Base-by-base conservation (phyloP, 2,797 vertebrate species). In the Falco berigora region DNA sequence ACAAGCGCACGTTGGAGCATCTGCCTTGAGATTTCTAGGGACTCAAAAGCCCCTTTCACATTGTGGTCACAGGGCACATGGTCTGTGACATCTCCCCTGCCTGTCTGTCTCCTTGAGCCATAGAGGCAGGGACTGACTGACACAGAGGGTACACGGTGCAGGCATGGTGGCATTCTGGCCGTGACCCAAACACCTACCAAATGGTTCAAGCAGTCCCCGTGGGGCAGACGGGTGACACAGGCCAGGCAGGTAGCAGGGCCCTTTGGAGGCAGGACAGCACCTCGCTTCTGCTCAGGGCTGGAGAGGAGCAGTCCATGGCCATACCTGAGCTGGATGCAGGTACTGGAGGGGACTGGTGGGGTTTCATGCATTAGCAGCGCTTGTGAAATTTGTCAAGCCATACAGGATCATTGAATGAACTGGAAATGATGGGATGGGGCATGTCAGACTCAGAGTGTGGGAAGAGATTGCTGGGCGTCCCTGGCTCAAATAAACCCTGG, bases 61-160 rank as follows among this genome's bases (percentile, higher is more conserved):
- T 25, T 2, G 1, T 0, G 0, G 47, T 50, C 47, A 42, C 25
- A 27, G 67, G 28, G 21, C 1, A 0, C 8, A 5, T 34, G 36
- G 11, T 34, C 18, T 83, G 62, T 4, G 2, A 50, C 56, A 58
- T 53, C 59, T 69, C 10, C 72, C 25, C 24, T 71, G 73, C n/a
- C 34, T 53, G 3, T 32, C 61, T 74, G 84, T 18, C 42, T 87
- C 14, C 21, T 9, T 16, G 34, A 84, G 62, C 68, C 3, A 0
- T 9, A 22, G 30, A 46, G 56, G 49, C 34, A 75, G 47, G 50
- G n/a, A 23, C 32, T 66, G 56, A 71, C 0, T 66, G 56, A 71
- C 0, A 1, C 44, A 1, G 0, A 38, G 50, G 30, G 14, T 21
- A 28, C 0, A 1, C 1, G 2, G 42, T 61, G 5, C 22, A 30